Evolutionary conservation across 1,140 invertebrate genomes (phyloP).

Genomic region (Pogonomyrmex californicus): DNA sequence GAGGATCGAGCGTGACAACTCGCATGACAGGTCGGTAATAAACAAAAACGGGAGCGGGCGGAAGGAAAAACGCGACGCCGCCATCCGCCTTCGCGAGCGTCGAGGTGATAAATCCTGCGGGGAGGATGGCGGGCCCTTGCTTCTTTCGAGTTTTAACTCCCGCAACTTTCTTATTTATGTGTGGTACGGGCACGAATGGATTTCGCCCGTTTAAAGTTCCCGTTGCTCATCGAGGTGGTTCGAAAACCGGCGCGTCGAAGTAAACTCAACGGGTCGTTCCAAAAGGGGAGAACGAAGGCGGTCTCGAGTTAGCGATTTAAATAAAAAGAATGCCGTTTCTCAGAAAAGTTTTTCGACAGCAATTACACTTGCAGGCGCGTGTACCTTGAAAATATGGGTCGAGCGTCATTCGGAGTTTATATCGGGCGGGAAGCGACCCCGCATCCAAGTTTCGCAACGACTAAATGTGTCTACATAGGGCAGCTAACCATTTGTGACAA

Average conservation of each 20-base stretch:
- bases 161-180: slow-evolving; percentile 84
- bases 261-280: slow-evolving; percentile 46
- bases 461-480: neutral
- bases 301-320: slow-evolving; percentile 38
- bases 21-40: slow-evolving; percentile 67
- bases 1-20: slow-evolving; percentile 49
- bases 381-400: slow-evolving; percentile 15
- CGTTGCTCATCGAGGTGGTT: slow-evolving; percentile 57
- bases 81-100: slow-evolving; percentile 27
- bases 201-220: slow-evolving; percentile 77
- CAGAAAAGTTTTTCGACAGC: slow-evolving; percentile 47
- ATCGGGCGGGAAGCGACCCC: neutral
- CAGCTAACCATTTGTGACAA: neutral
- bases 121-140: slow-evolving; percentile 55
- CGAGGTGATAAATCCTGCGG: slow-evolving; percentile 71
- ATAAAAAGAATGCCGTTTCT: slow-evolving; percentile 49
- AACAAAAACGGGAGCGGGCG: slow-evolving; percentile 66
- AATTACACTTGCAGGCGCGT: slow-evolving; percentile 46
- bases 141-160: slow-evolving; percentile 81
- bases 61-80: slow-evolving; percentile 46
- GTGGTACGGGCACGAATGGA: slow-evolving; percentile 80
- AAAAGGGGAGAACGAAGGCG: neutral
- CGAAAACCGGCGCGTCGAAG: slow-evolving; percentile 62
- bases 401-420: neutral
- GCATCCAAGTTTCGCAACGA: neutral